Percentiles rank a stretch among this genome's conserved stretches.
Conservation (phyloP, 1,140 invertebrate species). For the Octopus bimaculoides region DNA sequence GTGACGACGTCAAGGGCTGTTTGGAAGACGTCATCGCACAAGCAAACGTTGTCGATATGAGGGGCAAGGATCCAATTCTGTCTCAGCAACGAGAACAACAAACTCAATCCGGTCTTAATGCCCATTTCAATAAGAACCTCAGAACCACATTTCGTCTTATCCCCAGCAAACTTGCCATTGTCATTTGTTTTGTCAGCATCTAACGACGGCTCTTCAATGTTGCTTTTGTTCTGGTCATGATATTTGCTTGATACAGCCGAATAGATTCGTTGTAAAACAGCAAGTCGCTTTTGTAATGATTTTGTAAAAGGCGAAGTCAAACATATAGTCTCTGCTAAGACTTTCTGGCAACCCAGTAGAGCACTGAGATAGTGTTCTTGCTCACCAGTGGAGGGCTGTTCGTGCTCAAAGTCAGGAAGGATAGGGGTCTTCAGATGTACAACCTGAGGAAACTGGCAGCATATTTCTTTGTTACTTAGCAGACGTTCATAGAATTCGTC, state of each 20-base stretch:
- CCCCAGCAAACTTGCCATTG: slow-evolving; percentile 15
- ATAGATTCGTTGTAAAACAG: slow-evolving; percentile 66
- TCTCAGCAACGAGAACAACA: slow-evolving; percentile 65
- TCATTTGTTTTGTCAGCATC: slow-evolving; percentile 12
- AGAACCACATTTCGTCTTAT: slow-evolving; percentile 54
- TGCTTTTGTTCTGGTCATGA: slow-evolving; percentile 51
- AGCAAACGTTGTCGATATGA: slow-evolving; percentile 45
- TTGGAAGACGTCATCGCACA: slow-evolving; percentile 65
- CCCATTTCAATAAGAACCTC: slow-evolving; percentile 68
- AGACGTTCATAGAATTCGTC: slow-evolving; percentile 62
- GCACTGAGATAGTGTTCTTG: slow-evolving; percentile 62
- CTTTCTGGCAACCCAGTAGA: slow-evolving; percentile 61
- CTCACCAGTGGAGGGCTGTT: slow-evolving; percentile 55
- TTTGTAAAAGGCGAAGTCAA: slow-evolving; percentile 63
- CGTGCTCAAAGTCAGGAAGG: slow-evolving; percentile 59
- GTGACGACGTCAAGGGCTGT: slow-evolving; percentile 64
- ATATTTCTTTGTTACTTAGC: slow-evolving; percentile 61
- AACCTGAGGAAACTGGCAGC: slow-evolving; percentile 52
- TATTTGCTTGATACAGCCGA: slow-evolving; percentile 63
- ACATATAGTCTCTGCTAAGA: slow-evolving; percentile 61
- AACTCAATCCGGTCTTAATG: slow-evolving; percentile 65
- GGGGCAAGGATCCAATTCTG: slow-evolving; percentile 63
- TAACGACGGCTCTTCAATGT: slow-evolving; percentile 9
- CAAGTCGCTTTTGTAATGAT: slow-evolving; percentile 62
- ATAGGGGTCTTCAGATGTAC: slow-evolving; percentile 56